phyloP scores from a whole-genome alignment of 2,888 invertebrate species.

The Andrena haemorrhoa region DNA sequence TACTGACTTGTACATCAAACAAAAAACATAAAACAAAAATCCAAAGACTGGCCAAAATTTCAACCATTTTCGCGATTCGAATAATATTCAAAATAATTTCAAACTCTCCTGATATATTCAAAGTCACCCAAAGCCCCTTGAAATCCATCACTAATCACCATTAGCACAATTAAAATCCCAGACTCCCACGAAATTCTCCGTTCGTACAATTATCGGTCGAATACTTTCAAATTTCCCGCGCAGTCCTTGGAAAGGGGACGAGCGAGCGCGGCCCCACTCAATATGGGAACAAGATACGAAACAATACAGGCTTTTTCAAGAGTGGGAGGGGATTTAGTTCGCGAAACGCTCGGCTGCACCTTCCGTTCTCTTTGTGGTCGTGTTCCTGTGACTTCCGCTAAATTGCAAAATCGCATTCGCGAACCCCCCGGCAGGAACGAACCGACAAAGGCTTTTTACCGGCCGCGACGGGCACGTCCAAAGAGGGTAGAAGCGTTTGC shows the following conservation, averaged over 20 bases:
- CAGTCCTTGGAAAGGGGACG: neutral
- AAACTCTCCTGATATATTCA: too few species aligned
- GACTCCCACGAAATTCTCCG: too few species aligned
- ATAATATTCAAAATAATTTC: too few species aligned
- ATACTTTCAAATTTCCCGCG: neutral
- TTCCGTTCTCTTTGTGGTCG: conserved; percentile 22
- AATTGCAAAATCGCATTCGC: conserved; percentile 46
- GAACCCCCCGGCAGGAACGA: conserved; percentile 16
- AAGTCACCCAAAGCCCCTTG: too few species aligned
- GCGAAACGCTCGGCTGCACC: conserved; percentile 25
- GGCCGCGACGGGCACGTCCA: neutral
- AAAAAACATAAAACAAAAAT: too few species aligned
- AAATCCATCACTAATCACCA: too few species aligned
- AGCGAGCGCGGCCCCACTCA: neutral
- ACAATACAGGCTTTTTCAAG: conserved; percentile 12
- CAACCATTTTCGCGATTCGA: too few species aligned
- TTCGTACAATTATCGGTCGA: too few species aligned
- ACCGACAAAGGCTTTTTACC: conserved; percentile 39
- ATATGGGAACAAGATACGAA: conserved; percentile 8
- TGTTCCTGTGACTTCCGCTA: conserved; percentile 43
- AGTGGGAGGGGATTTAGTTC: neutral
- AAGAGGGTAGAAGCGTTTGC: neutral
- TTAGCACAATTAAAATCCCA: too few species aligned
- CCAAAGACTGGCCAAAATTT: too few species aligned
- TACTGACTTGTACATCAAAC: too few species aligned